Percentiles rank a stretch among this genome's conserved stretches.
phyloP scores from a whole-genome alignment of 2,113 vertebrate genomes.

The Rhadina sibilatrix region DNA sequence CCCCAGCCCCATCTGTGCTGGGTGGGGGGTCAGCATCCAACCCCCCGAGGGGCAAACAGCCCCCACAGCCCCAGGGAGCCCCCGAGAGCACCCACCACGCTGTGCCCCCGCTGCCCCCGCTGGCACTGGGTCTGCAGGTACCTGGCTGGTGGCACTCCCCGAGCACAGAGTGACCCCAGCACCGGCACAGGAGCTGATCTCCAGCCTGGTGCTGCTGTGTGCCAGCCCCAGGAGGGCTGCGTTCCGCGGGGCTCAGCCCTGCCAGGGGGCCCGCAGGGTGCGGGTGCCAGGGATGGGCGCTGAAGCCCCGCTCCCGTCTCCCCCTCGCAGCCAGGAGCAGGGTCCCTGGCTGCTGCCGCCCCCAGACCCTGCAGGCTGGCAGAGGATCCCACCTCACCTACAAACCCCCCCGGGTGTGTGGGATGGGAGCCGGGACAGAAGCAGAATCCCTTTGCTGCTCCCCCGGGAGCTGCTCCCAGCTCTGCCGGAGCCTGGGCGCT shows the following conservation, averaged over 20 bases:
- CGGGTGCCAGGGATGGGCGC: neutral
- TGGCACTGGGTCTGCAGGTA: neutral
- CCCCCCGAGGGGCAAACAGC: neutral
- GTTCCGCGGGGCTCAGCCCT: neutral
- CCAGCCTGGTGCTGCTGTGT: neutral
- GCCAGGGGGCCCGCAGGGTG: neutral
- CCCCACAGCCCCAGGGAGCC: neutral
- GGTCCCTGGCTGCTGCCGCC: neutral
- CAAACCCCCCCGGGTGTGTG: neutral
- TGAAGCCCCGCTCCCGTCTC: neutral
- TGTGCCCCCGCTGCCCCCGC: neutral
- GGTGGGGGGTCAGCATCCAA: too few species aligned
- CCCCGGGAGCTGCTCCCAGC: too few species aligned
- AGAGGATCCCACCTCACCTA: neutral
- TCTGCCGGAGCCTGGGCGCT: too few species aligned
- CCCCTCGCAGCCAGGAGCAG: neutral
- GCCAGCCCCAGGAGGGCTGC: neutral
- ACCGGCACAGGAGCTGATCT: neutral
- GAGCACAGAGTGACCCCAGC: neutral
- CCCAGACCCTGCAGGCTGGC: accelerated
- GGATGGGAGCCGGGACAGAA: neutral
- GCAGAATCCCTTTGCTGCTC: neutral
- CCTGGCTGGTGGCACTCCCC: neutral
- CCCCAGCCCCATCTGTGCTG: neutral
- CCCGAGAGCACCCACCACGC: neutral